Percentiles rank a stretch among this genome's conserved stretches.
Evolutionary conservation across 2,113 vertebrate genomes (phyloP).

Genomic region (Lepisosteus oculatus): DNA sequence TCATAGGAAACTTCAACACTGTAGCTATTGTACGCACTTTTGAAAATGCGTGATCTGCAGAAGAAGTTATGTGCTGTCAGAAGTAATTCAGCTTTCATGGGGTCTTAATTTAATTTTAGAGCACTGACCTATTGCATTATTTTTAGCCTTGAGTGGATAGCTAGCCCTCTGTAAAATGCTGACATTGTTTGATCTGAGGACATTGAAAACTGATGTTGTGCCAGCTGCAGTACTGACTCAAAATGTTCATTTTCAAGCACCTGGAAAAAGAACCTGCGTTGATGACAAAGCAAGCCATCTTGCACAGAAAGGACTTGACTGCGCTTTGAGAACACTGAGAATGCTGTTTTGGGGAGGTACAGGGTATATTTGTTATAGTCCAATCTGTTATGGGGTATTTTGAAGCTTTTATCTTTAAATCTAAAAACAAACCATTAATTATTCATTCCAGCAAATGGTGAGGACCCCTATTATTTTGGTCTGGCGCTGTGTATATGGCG

Average conservation of each 20-base stretch:
- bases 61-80: conserved; percentile 15
- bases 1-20: conserved; percentile 44
- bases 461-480: conserved; percentile 64
- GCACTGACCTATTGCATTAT: conserved; percentile 41
- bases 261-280: conserved; percentile 41
- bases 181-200: neutral
- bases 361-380: neutral
- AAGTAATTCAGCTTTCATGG: conserved; percentile 29
- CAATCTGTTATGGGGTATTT: neutral
- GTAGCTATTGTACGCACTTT: conserved; percentile 51
- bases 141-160: conserved; percentile 48
- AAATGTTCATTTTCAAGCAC: conserved; percentile 64
- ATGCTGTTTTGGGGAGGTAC: no score
- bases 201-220: conserved; percentile 54
- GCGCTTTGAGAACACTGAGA: no score
- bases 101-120: conserved; percentile 65
- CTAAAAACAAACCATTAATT: conserved; percentile 62
- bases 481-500: conserved; percentile 47
- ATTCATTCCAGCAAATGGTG: conserved; percentile 58
- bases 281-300: neutral
- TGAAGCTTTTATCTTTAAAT: conserved; percentile 32
- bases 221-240: conserved; percentile 43
- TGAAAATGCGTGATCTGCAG: conserved; percentile 53
- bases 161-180: conserved; percentile 44
- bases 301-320: neutral